phyloP scores from a whole-genome alignment of 2,888 invertebrate species.

The Plutella xylostella region DNA sequence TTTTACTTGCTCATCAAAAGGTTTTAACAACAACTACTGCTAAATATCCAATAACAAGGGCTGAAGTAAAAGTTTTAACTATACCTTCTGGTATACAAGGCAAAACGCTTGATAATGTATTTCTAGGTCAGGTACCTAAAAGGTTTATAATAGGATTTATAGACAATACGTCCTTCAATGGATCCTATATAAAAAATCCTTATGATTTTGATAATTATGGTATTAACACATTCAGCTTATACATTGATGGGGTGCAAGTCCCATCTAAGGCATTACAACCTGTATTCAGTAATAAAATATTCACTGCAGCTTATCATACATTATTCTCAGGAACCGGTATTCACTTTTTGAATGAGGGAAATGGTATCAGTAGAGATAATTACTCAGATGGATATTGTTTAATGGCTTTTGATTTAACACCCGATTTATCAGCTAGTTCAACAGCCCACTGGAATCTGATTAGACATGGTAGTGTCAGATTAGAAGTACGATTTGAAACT shows the following conservation, averaged over 20 bases:
- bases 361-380: neutral
- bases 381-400: neutral
- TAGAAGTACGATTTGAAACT: neutral
- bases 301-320: neutral
- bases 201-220: neutral
- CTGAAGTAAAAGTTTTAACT: neutral
- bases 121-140: neutral
- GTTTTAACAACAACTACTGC: neutral
- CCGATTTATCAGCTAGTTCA: neutral
- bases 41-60: neutral
- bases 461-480: neutral
- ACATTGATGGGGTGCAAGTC: neutral
- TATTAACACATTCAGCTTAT: neutral
- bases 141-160: neutral
- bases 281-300: neutral
- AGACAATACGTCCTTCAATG: neutral
- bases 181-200: neutral
- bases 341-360: neutral
- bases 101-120: neutral
- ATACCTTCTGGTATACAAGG: neutral
- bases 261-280: neutral
- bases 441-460: neutral
- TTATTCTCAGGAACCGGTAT: neutral
- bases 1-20: neutral
- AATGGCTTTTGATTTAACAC: neutral